Conservation (phyloP, 2,113 vertebrate species). For the Pelmatolapia mariae region DNA sequence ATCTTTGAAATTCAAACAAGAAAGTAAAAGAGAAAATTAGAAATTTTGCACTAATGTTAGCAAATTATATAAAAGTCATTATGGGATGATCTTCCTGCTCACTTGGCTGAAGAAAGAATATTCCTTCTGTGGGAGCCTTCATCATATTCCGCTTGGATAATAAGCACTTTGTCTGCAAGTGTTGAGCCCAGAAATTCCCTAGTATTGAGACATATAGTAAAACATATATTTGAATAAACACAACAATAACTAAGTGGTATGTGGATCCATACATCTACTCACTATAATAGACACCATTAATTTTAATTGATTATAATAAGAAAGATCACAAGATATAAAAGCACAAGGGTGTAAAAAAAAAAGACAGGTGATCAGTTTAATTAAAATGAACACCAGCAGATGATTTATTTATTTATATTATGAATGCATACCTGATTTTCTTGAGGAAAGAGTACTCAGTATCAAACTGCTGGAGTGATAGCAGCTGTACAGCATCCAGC, state of each 20-base stretch:
- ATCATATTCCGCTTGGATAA: constrained; percentile 21
- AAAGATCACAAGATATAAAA: not conserved
- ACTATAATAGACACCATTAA: not conserved
- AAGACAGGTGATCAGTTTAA: rapidly evolving
- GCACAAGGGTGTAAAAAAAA: not conserved
- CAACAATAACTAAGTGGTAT: rapidly evolving
- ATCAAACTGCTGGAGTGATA: constrained; percentile 84
- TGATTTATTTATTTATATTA: not conserved
- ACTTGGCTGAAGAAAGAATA: constrained; percentile 30
- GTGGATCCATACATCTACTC: not conserved
- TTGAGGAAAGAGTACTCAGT: constrained; percentile 83
- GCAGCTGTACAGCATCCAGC: constrained; percentile 41
- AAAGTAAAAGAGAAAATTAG: not conserved
- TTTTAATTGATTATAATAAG: not conserved
- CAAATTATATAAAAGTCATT: not conserved
- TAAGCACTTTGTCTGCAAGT: not conserved
- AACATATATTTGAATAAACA: not conserved
- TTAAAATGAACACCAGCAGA: not conserved
- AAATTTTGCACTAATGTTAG: not conserved
- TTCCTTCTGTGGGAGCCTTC: not conserved
- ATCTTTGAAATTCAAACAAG: not conserved
- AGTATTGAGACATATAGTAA: not conserved
- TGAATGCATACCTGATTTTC: constrained; percentile 72
- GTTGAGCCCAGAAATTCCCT: constrained; percentile 17
- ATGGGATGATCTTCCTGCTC: not conserved